Evolutionary conservation across 1,140 invertebrate genomes (phyloP), one percentile per base, ranked within the genome.

Genomic region (Zaprionus taronus): DNA sequence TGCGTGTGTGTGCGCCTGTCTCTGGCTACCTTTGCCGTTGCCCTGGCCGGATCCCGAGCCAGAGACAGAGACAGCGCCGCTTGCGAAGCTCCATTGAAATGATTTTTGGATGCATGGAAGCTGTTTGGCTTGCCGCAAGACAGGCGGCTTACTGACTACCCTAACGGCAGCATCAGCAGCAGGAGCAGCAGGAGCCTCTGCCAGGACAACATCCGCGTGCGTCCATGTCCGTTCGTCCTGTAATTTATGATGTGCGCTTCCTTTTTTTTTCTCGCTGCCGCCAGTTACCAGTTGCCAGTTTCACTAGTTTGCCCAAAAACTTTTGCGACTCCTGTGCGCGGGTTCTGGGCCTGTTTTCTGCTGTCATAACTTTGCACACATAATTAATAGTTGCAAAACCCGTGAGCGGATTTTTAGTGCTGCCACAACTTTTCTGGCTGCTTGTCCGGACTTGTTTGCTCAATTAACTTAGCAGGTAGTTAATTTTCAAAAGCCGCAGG

Each of bases 391-490:
- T 90, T 90, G 82, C 75, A 90, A 84, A 68, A 70, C 36, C 83
- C 62, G 74, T 77, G 53, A 75, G 74, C 82, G 73, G 70, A 71
- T 89, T 89, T 90, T 89, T 85, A 90, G 85, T 81, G 77, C 61
- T 72, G 63, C 70, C 68, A 66, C 81, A 89, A 86, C 83, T 86
- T 86, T 89, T 83, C 57, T 81, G 81, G 67, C 83, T 60, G 65
- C 65, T 74, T 68, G 68, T 80, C 77, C 66, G 38, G 73, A 76
- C 70, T 82, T 89, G 87, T 74, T 87, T 87, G 89, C 83, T 91
- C 87, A 91, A 91, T 91, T 91, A 91, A 91, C 89, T 91, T 91
- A 89, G 83, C 89, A 91, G 87, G 87, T 91, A 91, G 87, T 91
- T 91, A 89, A 91, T 91, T 91, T 87, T 76, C 24, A 65, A 71